Evolutionary conservation across 1,140 invertebrate genomes (phyloP).

Genomic region (Caenorhabditis briggsae): DNA sequence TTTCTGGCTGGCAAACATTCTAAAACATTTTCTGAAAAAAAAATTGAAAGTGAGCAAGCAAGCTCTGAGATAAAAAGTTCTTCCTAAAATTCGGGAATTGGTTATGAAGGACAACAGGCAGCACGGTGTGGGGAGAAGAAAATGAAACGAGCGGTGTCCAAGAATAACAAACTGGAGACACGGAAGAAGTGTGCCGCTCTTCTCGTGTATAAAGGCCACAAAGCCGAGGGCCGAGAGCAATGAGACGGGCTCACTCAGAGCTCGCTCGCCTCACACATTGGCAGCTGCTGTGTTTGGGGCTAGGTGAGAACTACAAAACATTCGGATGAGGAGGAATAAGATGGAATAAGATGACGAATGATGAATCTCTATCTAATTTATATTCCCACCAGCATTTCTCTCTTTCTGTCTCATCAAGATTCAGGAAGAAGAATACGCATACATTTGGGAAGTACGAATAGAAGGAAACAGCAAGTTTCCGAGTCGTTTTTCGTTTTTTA

Average conservation of each 20-base stretch:
- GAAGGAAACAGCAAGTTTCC: neutral
- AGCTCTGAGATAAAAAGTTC: too few relatives aligned
- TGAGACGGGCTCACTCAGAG: neutral
- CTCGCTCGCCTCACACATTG: conserved; percentile 9
- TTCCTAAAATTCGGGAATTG: too few relatives aligned
- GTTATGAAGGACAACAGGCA: too few relatives aligned
- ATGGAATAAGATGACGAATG: neutral
- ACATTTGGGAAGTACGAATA: neutral
- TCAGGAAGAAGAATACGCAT: neutral
- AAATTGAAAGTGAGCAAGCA: too few relatives aligned
- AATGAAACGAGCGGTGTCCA: conserved; percentile 12
- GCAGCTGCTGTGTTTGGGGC: conserved; percentile 3
- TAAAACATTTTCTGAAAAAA: too few relatives aligned
- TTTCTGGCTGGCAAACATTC: too few relatives aligned
- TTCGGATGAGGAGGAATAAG: neutral
- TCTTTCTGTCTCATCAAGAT: neutral
- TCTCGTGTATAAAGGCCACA: conserved; percentile 28
- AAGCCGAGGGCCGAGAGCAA: neutral
- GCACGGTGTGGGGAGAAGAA: neutral
- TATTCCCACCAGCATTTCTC: neutral
- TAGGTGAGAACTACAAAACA: neutral
- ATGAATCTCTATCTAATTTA: conserved; percentile 3
- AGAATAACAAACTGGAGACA: conserved; percentile 17
- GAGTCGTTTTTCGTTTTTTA: conserved; percentile 3
- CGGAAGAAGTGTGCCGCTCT: neutral